A percentile compares a stretch with the other conserved stretches of the same genome.
These are phyloP conservation scores for Brachynemurus nebulosus DNA, from an alignment of 2,888 invertebrate species.

Conservation along the genomic window DNA sequence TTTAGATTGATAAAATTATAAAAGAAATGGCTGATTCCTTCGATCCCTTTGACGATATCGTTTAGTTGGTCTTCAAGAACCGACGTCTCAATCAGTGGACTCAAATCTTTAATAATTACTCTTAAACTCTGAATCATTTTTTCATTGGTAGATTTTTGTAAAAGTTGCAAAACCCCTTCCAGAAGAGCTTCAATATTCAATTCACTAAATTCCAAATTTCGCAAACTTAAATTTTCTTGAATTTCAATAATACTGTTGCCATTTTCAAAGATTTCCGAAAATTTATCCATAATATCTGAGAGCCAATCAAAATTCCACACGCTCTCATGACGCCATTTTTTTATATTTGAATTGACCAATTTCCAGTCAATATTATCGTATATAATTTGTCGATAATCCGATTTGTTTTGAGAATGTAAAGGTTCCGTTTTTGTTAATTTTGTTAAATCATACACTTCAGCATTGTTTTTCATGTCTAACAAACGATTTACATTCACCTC, in stretches of 20 bases:
- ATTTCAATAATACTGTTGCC: slow-evolving; percentile 33
- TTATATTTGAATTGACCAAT: slow-evolving; percentile 18
- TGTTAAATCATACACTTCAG: not conserved
- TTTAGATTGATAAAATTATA: slow-evolving; percentile 35
- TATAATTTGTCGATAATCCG: not conserved
- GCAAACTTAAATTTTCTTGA: slow-evolving; percentile 32
- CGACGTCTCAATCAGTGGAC: slow-evolving; percentile 31
- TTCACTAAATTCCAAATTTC: slow-evolving; percentile 25
- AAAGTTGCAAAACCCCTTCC: slow-evolving; percentile 33
- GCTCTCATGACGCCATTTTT: slow-evolving; percentile 30
- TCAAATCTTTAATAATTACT: slow-evolving; percentile 33
- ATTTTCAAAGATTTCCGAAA: slow-evolving; percentile 31
- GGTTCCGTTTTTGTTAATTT: not conserved
- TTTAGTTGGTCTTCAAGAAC: slow-evolving; percentile 31
- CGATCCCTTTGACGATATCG: slow-evolving; percentile 30
- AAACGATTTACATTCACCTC: slow-evolving; percentile 27
- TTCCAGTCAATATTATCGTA: not conserved
- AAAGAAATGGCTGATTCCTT: slow-evolving; percentile 33
- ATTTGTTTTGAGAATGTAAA: not conserved
- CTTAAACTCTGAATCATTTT: slow-evolving; percentile 34
- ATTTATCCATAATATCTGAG: slow-evolving; percentile 31
- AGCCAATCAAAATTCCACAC: slow-evolving; percentile 38
- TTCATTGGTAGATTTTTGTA: slow-evolving; percentile 34
- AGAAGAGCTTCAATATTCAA: slow-evolving; percentile 29
- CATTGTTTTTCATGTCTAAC: not conserved